phyloP scores from a whole-genome alignment of 2,797 vertebrate genomes.

The Echeneis naucrates region DNA sequence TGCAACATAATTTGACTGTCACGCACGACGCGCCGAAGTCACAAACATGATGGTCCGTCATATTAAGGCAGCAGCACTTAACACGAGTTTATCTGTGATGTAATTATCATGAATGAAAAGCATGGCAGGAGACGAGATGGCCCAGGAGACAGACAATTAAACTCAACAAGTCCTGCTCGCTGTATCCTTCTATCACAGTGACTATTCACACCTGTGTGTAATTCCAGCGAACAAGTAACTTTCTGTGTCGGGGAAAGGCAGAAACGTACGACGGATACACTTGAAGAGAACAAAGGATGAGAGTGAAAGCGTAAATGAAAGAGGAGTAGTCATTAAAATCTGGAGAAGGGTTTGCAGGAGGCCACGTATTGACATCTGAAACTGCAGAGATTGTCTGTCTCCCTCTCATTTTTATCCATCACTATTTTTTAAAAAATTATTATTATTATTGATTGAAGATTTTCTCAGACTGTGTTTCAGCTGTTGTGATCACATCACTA shows the following conservation, averaged over 20 bases:
- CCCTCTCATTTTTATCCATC: too few species aligned
- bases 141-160: constrained; percentile 20
- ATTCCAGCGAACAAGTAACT: constrained; percentile 32
- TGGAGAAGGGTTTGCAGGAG: constrained; percentile 5
- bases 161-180: constrained; percentile 23
- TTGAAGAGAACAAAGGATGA: constrained; percentile 21
- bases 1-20: background rate
- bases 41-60: background rate
- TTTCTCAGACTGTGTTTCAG: too few species aligned
- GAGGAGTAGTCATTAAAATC: constrained; percentile 29
- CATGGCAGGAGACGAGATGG: background rate
- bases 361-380: background rate
- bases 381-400: background rate
- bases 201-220: constrained; percentile 19
- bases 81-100: background rate
- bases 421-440: too few species aligned
- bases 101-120: constrained; percentile 27
- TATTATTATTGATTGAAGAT: too few species aligned
- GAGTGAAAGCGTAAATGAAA: constrained; percentile 14
- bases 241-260: constrained; percentile 24
- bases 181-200: constrained; percentile 11
- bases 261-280: constrained; percentile 30
- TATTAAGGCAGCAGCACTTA: background rate
- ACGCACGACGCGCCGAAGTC: background rate
- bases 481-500: background rate